Percentiles rank a stretch among this genome's conserved stretches.
Evolutionary conservation across 2,113 vertebrate species (phyloP).

Genomic region (Barbus barbus): DNA sequence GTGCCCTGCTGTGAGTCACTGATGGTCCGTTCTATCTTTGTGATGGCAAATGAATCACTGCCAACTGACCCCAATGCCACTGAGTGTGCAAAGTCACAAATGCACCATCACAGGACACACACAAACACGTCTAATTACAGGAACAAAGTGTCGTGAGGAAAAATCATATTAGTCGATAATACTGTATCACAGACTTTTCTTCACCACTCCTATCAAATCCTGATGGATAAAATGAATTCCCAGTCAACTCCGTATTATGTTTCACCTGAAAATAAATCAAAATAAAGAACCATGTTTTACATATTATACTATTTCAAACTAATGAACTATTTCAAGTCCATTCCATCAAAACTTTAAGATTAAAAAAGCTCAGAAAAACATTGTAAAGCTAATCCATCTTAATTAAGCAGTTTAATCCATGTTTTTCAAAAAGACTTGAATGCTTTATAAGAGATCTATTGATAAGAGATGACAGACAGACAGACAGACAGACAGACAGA

Average conservation of each 20-base stretch:
- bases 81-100: slow-evolving; percentile 8
- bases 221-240: neutral
- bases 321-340: no score
- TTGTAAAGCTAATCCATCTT: neutral
- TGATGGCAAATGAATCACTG: slow-evolving; percentile 26
- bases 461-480: no score
- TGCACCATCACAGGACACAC: slow-evolving; percentile 11
- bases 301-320: no score
- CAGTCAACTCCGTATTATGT: neutral
- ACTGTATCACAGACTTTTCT: neutral
- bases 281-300: neutral
- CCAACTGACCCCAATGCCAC: slow-evolving; percentile 25
- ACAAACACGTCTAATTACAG: neutral
- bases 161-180: neutral
- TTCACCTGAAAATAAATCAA: neutral
- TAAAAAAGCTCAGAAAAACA: neutral
- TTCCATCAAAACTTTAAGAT: neutral
- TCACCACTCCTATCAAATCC: neutral
- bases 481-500: neutral
- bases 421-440: no score
- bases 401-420: neutral
- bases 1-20: slow-evolving; percentile 21
- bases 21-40: slow-evolving; percentile 23
- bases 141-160: neutral
- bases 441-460: no score